Percentiles rank a stretch among this genome's conserved stretches.
Conservation (phyloP, 2,797 vertebrate species). For the Sebastes hubbsi region DNA sequence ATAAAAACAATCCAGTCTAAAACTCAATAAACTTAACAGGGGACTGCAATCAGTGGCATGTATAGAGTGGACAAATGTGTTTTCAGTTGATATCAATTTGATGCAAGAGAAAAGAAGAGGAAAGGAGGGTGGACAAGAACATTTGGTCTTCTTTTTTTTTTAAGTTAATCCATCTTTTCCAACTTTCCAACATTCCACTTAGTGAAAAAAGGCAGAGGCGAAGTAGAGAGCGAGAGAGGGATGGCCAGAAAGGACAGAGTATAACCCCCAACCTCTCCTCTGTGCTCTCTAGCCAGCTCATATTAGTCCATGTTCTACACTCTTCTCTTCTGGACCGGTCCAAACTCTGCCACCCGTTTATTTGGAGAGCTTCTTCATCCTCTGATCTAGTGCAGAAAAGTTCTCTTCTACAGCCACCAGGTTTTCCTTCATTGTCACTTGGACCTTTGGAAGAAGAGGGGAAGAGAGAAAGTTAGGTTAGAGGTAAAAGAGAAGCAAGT, state of each 20-base stretch:
- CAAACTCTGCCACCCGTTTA: constrained; percentile 66
- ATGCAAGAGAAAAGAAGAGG: constrained; percentile 43
- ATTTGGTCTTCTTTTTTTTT: constrained; percentile 67
- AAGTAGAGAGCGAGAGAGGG: constrained; percentile 55
- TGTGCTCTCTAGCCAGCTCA: constrained; percentile 47
- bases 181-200: constrained; percentile 65
- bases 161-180: constrained; percentile 42
- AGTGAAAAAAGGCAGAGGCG: constrained; percentile 69
- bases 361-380: constrained; percentile 91
- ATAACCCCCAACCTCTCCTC: constrained; percentile 12
- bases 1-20: constrained; percentile 71
- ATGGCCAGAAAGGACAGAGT: constrained; percentile 38
- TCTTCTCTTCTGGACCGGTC: constrained; percentile 20
- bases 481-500: background rate
- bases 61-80: constrained; percentile 35
- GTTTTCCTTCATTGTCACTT: constrained; percentile 94
- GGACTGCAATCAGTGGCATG: constrained; percentile 44
- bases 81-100: constrained; percentile 46
- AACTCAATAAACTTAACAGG: constrained; percentile 40
- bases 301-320: constrained; percentile 55
- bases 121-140: constrained; percentile 51
- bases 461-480: background rate
- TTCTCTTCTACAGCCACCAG: constrained; percentile 89
- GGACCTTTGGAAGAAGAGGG: constrained; percentile 80
- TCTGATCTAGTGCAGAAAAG: constrained; percentile 86